These are phyloP conservation scores for Limnephilus marmoratus DNA, from an alignment of 2,888 invertebrate species.

Conservation along the genomic window DNA sequence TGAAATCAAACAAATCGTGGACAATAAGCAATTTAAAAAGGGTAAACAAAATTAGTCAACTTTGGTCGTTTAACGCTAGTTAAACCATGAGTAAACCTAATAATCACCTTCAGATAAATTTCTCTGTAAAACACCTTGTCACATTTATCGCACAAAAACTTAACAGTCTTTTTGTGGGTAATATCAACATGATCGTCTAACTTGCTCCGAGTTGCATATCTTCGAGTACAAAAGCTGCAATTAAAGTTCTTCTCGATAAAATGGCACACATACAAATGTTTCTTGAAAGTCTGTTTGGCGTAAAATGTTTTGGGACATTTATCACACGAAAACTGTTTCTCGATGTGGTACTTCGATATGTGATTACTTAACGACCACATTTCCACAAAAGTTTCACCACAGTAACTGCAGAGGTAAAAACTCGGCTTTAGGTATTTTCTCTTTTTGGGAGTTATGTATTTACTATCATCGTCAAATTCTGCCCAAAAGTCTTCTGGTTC, in stretches of 20 bases:
- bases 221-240: not conserved
- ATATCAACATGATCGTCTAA: not conserved
- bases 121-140: not conserved
- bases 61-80: too few species aligned
- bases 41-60: not conserved
- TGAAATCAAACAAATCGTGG: not conserved
- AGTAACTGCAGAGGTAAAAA: not conserved
- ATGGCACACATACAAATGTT: not conserved
- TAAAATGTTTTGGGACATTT: too few species aligned
- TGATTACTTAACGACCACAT: not conserved
- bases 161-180: not conserved
- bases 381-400: not conserved
- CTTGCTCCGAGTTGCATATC: not conserved
- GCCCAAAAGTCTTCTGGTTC: not conserved
- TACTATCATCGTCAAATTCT: not conserved
- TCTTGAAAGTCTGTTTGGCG: too few species aligned
- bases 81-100: not conserved
- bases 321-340: not conserved
- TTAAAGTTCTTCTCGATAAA: not conserved
- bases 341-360: not conserved
- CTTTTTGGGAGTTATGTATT: not conserved
- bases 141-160: not conserved
- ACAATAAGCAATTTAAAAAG: not conserved
- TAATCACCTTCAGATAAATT: not conserved
- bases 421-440: not conserved